phyloP scores from a whole-genome alignment of 2,888 invertebrate species.

The Lordiphosa fenestrarum region DNA sequence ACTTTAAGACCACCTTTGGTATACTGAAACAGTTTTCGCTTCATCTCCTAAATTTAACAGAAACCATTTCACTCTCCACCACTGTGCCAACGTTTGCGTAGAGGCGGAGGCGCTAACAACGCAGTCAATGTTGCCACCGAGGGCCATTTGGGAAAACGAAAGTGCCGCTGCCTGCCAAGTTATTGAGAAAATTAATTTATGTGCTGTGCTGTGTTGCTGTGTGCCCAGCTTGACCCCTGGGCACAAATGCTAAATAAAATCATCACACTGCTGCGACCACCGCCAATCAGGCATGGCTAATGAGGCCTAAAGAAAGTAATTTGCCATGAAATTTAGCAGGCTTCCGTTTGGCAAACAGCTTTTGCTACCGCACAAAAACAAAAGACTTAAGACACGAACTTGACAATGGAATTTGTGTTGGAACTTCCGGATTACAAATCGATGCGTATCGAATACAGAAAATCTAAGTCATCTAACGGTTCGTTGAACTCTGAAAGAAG shows the following conservation, averaged over 20 bases:
- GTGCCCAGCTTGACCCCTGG: slow-evolving; percentile 22
- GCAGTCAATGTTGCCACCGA: slow-evolving; percentile 45
- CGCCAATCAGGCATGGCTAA: slow-evolving; percentile 13
- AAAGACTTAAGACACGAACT: slow-evolving; percentile 67
- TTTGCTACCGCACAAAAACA: slow-evolving; percentile 52
- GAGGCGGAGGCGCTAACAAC: slow-evolving; percentile 44
- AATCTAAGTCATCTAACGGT: slow-evolving; percentile 50
- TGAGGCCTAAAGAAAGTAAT: slow-evolving; percentile 29
- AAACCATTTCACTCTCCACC: background rate
- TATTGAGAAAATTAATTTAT: slow-evolving; percentile 33
- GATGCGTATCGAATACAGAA: slow-evolving; percentile 27
- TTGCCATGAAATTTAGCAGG: slow-evolving; percentile 32
- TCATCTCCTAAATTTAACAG: no score
- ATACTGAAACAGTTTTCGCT: no score
- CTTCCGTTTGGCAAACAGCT: slow-evolving; percentile 44
- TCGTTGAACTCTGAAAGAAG: slow-evolving; percentile 49
- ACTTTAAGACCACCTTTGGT: no score
- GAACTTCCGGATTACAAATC: slow-evolving; percentile 56
- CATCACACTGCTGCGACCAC: slow-evolving; percentile 1
- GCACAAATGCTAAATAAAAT: slow-evolving; percentile 12
- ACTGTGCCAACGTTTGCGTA: slow-evolving; percentile 10
- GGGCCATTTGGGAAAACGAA: slow-evolving; percentile 58
- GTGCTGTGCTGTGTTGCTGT: background rate
- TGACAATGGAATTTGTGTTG: slow-evolving; percentile 31
- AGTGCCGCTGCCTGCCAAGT: slow-evolving; percentile 32